Percentiles rank a stretch among this genome's conserved stretches.
Evolutionary conservation across 1,140 invertebrate species (phyloP).

Genomic region (Chrysopa pallens): DNA sequence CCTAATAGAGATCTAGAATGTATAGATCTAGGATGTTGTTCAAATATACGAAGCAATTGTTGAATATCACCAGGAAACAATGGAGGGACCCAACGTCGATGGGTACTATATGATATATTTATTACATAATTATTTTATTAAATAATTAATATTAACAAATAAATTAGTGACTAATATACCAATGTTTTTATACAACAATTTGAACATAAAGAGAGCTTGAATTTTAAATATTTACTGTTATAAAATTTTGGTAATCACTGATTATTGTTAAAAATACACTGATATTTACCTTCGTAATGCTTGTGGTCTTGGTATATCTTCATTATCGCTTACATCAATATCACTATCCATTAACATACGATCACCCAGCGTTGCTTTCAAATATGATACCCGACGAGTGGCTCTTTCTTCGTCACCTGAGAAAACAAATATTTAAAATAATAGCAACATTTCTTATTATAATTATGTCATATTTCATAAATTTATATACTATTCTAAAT

Average conservation of each 20-base stretch:
- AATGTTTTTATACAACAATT: not conserved
- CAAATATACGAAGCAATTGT: slow-evolving; percentile 50
- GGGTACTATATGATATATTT: slow-evolving; percentile 26
- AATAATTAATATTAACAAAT: not conserved
- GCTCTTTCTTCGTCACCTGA: slow-evolving; percentile 60
- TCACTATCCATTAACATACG: slow-evolving; percentile 47
- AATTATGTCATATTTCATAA: too few species aligned
- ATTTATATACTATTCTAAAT: too few species aligned
- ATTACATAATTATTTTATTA: too few species aligned
- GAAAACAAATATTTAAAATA: too few species aligned
- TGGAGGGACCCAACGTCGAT: slow-evolving; percentile 49
- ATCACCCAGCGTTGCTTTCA: slow-evolving; percentile 69
- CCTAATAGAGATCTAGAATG: slow-evolving; percentile 18
- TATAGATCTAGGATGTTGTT: slow-evolving; percentile 22
- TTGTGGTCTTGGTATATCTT: slow-evolving; percentile 28
- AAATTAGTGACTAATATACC: slow-evolving; percentile 3
- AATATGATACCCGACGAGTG: slow-evolving; percentile 73
- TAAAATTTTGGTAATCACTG: too few species aligned
- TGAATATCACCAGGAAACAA: slow-evolving; percentile 55
- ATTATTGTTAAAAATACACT: slow-evolving; percentile 2
- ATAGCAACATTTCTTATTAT: too few species aligned
- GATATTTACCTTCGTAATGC: slow-evolving; percentile 35
- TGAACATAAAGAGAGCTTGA: too few species aligned
- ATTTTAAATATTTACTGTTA: too few species aligned
- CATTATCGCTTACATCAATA: slow-evolving; percentile 38